Base-by-base conservation (phyloP, 2,888 invertebrate species). In the Osmoderma eremita region DNA sequence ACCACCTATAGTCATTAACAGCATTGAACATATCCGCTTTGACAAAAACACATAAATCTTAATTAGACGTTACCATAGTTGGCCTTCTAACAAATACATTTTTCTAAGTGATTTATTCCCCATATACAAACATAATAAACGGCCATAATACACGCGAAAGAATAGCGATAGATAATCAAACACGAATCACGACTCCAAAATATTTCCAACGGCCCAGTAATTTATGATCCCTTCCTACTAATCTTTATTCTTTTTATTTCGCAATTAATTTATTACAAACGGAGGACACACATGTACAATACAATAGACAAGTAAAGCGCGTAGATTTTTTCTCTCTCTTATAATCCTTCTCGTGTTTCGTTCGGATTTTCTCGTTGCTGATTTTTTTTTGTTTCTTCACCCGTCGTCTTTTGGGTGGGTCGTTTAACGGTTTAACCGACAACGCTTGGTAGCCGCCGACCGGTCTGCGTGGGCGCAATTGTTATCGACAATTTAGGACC, bases 401-500 rank as follows among this genome's bases (percentile, higher is more conserved):
- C 30, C 30, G 30, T 30, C 30, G 30, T 30, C 30, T 48, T 48
- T 48, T 48, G 48, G 48, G 48, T 48, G 48, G 48, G 48, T 48
- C 48, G 20, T 48, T n/a, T n/a, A 48, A 48, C 48, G 48, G 48
- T 48, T 48, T 20, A 10, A 12, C n/a, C 18, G 8, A 18, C 48
- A 6, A 17, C 48, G 20, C 12, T 20, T 20, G 48, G 20, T 48
- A 17, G 8, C 45, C 30, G 30, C 45, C 45, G 18, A 17, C 45
- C 18, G 17, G 45, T 45, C 18, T 15, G 63, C 50, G 63, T 63
- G 63, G 63, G 63, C 18, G 49, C 49, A 36, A 63, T 63, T 49
- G 49, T 63, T 63, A 63, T 63, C 63, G 63, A 63, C 49, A 48
- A 48, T 49, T 63, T 63, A 49, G 48, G 63, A 30, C 18, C 24